A percentile compares a stretch with the other conserved stretches of the same genome.
These are phyloP conservation scores for Dasyornis broadbenti DNA, from an alignment of 2,113 vertebrate genomes.

Conservation along the genomic window DNA sequence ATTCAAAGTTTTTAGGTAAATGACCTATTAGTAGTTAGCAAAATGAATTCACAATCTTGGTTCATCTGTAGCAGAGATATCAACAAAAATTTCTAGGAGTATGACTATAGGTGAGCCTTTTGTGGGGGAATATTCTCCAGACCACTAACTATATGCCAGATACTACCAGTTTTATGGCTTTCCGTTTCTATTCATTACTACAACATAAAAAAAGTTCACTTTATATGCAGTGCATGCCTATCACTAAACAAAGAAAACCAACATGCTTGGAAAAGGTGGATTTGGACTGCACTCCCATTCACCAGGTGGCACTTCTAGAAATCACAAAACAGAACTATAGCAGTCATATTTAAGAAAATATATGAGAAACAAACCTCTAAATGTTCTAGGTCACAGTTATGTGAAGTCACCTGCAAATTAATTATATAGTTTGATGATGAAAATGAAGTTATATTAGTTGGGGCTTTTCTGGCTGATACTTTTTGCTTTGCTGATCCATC, in stretches of 20 bases:
- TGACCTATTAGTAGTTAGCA: neutral
- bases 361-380: neutral
- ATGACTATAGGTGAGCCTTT: neutral
- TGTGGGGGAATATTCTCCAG: neutral
- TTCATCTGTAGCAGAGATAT: neutral
- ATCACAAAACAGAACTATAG: neutral
- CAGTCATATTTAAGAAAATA: neutral
- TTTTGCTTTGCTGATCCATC: neutral
- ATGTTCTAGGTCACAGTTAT: neutral
- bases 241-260: neutral
- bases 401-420: neutral
- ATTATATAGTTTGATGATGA: neutral
- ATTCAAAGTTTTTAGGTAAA: neutral
- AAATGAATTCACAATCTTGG: neutral
- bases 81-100: neutral
- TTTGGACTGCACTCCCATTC: neutral
- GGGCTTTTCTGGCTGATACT: neutral
- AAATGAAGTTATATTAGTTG: neutral
- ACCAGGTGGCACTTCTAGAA: neutral
- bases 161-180: neutral
- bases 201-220: neutral
- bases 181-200: neutral
- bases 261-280: neutral
- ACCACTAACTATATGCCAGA: neutral
- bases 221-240: neutral